Evolutionary conservation across 2,888 invertebrate genomes (phyloP).

Genomic region (Eilema griseolum): DNA sequence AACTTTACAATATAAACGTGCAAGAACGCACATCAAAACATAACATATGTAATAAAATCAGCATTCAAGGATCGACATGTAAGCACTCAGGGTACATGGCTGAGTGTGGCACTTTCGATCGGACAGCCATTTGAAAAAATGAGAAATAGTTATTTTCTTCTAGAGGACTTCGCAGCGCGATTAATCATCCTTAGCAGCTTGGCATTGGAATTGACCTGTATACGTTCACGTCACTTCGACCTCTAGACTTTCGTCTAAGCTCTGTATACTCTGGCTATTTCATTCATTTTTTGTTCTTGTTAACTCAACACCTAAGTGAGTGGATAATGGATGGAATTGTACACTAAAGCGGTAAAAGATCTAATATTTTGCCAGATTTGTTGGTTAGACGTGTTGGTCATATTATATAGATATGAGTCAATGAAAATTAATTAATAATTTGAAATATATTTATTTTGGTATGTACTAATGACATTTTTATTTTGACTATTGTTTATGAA

Average conservation of each 20-base stretch:
- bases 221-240: conserved; percentile 61
- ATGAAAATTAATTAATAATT: no score
- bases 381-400: background rate
- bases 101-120: conserved; percentile 75
- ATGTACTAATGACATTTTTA: no score
- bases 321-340: background rate
- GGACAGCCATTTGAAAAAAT: conserved; percentile 79
- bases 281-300: background rate
- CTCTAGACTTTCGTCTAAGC: conserved; percentile 56
- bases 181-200: conserved; percentile 80
- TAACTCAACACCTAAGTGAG: background rate
- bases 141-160: conserved; percentile 82
- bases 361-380: background rate
- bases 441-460: no score
- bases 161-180: conserved; percentile 72
- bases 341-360: background rate
- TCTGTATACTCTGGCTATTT: conserved; percentile 27
- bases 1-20: conserved; percentile 20
- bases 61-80: conserved; percentile 67
- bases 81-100: conserved; percentile 71
- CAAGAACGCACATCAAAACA: conserved; percentile 38
- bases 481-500: no score
- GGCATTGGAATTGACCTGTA: conserved; percentile 75
- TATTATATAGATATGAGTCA: no score
- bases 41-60: conserved; percentile 42